These are phyloP conservation scores for Hydraecia micacea DNA, from an alignment of 2,888 invertebrate genomes.

Conservation along the genomic window DNA sequence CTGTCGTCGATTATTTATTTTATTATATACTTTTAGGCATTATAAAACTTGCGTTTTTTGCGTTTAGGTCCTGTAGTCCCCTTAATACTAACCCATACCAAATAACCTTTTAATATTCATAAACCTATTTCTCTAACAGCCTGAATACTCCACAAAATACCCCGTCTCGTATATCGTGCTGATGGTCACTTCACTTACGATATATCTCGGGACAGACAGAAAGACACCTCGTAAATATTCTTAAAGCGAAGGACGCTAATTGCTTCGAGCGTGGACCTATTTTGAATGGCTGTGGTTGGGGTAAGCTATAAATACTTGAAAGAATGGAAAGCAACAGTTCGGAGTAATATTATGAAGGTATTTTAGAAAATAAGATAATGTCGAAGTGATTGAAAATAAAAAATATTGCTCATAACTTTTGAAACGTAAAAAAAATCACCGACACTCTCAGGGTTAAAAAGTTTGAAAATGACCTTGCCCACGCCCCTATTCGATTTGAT, in stretches of 20 bases:
- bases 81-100: neutral
- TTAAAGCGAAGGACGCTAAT: slow-evolving; percentile 79
- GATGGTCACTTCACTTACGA: slow-evolving; percentile 68
- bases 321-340: neutral
- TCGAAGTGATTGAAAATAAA: too few relatives aligned
- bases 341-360: neutral
- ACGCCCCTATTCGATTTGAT: too few relatives aligned
- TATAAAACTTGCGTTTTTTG: too few relatives aligned
- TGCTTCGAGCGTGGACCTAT: slow-evolving; percentile 68
- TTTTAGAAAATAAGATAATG: neutral
- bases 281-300: slow-evolving; percentile 28
- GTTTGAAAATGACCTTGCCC: too few relatives aligned
- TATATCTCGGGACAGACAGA: slow-evolving; percentile 69
- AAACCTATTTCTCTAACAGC: slow-evolving; percentile 38
- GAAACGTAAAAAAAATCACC: too few relatives aligned
- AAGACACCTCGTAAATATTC: slow-evolving; percentile 79
- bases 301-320: slow-evolving; percentile 31
- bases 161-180: slow-evolving; percentile 69
- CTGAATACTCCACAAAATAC: slow-evolving; percentile 38
- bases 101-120: slow-evolving; percentile 43
- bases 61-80: too few relatives aligned
- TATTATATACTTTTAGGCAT: too few relatives aligned
- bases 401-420: too few relatives aligned
- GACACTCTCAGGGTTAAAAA: too few relatives aligned
- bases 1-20: too few relatives aligned